Evolutionary conservation across 2,113 vertebrate genomes (phyloP).

Genomic region (Syrrhaptes paradoxus): DNA sequence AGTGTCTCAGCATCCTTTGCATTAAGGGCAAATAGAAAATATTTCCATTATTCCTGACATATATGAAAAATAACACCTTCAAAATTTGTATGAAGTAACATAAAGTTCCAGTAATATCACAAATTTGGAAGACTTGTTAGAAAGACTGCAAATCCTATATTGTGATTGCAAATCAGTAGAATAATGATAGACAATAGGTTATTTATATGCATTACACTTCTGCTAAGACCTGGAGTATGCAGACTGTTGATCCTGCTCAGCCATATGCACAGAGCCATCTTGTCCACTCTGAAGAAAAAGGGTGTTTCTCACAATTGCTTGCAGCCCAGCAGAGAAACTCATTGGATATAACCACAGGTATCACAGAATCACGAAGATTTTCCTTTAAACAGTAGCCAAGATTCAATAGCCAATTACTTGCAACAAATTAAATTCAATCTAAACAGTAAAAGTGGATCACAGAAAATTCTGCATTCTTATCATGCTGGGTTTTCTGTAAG

Average conservation of each 20-base stretch:
- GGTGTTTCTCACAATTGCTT: not conserved
- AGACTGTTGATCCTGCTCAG: not conserved
- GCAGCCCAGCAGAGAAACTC: not conserved
- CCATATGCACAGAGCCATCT: not conserved
- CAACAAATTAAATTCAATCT: not conserved
- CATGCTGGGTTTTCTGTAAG: not conserved
- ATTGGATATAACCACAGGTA: not conserved
- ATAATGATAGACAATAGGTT: not conserved
- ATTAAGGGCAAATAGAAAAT: not conserved
- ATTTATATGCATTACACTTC: not conserved
- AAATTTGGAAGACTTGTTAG: not conserved
- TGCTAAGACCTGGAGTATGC: not conserved
- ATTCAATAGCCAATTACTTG: not conserved
- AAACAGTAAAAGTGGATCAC: not conserved
- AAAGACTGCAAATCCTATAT: not conserved
- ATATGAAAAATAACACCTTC: not conserved
- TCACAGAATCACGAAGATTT: not conserved
- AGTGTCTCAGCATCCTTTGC: not conserved
- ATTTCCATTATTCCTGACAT: not conserved
- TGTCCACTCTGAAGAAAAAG: not conserved
- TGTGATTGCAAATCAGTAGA: not conserved
- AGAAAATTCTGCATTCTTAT: not conserved
- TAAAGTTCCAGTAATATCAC: not conserved
- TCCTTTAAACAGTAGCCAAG: not conserved
- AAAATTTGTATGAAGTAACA: not conserved